Base-by-base conservation (phyloP, 2,113 vertebrate genomes). In the Suncus etruscus region DNA sequence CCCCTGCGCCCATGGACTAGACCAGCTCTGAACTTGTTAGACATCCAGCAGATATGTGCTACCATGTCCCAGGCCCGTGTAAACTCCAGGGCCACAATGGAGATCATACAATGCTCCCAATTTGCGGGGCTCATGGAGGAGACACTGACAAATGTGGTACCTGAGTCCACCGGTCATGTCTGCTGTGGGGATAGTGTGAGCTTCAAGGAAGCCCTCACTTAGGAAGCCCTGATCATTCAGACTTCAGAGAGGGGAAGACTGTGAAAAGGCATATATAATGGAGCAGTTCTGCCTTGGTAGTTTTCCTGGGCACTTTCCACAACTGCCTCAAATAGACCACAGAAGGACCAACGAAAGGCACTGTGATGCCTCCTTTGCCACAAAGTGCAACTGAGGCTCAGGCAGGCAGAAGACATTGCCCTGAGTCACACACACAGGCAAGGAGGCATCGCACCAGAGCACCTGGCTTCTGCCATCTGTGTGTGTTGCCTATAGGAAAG, bases 351-450 rank as follows among this genome's bases (percentile, higher is more conserved):
- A 31, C 22, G 29, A 12, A 1, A 74, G 73, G 58, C 82, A 91
- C n/a, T n/a, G 1, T 4, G 16, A 47, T 65, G 10, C 24, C 73
- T n/a, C 14, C 32, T 2, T 47, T 85, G 65, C 48, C 31, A 24
- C n/a, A 6, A 5, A 68, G 50, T 70, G 50, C 85, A 91, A 87
- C 72, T 72, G 58, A 77, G 70, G 45, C 70, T 89, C 31, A 22
- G 12, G n/a, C 54, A 86, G 22, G 31, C 45, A 12, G 76, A 65
- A 68, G 75, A 73, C 79, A 11, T 76, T 72, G 82, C 63, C 77
- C 47, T 6, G 75, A 90, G 73, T 76, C 73, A 63, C 29, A 24
- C 9, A 4, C 79, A 1, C 16, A 75, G 29, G 9, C 48, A 54
- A 0, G 15, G 63, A 31, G 80, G 48, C 39, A 16, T 48, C n/a